A percentile compares a stretch with the other conserved stretches of the same genome.
phyloP scores from a whole-genome alignment of 2,888 invertebrate genomes.

The Orchestes rusci region DNA sequence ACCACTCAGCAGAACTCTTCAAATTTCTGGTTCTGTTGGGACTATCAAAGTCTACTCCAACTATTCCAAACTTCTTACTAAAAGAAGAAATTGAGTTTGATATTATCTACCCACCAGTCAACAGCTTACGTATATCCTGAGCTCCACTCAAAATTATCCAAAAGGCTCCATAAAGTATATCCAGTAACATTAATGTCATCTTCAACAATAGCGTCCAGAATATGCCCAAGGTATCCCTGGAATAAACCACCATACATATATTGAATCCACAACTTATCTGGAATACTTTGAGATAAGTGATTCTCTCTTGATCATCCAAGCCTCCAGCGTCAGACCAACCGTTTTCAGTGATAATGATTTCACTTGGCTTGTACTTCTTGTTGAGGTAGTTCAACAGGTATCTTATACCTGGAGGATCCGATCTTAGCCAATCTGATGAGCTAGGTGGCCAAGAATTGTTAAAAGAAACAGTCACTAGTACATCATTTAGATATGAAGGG shows the following conservation, averaged over 20 bases:
- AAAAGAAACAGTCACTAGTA: too few relatives aligned
- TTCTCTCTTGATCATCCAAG: slow-evolving; percentile 10
- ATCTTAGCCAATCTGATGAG: slow-evolving; percentile 9
- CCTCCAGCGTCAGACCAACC: slow-evolving; percentile 14
- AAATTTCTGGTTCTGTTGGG: slow-evolving; percentile 52
- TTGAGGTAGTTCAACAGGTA: slow-evolving; percentile 8
- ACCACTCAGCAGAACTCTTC: slow-evolving; percentile 54
- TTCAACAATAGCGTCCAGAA: slow-evolving; percentile 18
- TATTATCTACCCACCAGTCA: background rate
- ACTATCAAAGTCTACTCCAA: slow-evolving; percentile 57
- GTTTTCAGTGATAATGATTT: slow-evolving; percentile 16
- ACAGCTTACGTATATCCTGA: slow-evolving; percentile 23
- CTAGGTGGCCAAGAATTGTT: slow-evolving; percentile 9
- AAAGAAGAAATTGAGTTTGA: too few relatives aligned
- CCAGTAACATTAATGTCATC: slow-evolving; percentile 24
- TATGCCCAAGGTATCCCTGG: slow-evolving; percentile 20
- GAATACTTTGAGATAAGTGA: slow-evolving; percentile 7
- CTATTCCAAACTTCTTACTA: slow-evolving; percentile 61
- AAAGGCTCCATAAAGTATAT: slow-evolving; percentile 25
- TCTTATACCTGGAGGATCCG: slow-evolving; percentile 13
- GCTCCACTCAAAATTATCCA: slow-evolving; percentile 30
- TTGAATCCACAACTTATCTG: too few relatives aligned
- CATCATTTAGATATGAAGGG: slow-evolving; percentile 8
- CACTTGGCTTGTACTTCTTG: slow-evolving; percentile 7
- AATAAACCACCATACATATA: too few relatives aligned